phyloP scores from a whole-genome alignment of 1,140 invertebrate genomes.

The Drosophila triauraria region DNA sequence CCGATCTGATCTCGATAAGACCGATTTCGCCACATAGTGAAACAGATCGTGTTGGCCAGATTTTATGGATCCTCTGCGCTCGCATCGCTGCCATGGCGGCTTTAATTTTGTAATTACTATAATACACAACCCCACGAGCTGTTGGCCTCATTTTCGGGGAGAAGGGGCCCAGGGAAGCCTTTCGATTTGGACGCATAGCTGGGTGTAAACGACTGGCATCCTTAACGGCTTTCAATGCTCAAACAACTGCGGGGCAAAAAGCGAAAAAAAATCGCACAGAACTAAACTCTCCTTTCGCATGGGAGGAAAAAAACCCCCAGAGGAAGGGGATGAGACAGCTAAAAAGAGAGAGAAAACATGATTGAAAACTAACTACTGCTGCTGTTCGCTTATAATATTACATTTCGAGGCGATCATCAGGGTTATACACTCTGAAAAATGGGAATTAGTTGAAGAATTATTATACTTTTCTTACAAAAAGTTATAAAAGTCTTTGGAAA shows the following conservation, averaged over 20 bases:
- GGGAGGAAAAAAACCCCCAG: conserved; percentile 11
- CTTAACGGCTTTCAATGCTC: conserved; percentile 68
- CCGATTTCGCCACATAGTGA: conserved; percentile 34
- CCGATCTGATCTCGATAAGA: conserved; percentile 26
- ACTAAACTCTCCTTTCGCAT: conserved; percentile 39
- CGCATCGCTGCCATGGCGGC: conserved; percentile 21
- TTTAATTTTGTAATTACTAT: conserved; percentile 80
- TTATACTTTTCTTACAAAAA: too few relatives aligned
- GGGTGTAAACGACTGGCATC: conserved; percentile 66
- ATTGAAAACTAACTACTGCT: conserved; percentile 81
- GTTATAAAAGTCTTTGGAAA: too few relatives aligned
- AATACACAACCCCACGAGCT: conserved; percentile 68
- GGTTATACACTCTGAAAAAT: conserved; percentile 5
- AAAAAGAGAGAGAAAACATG: conserved; percentile 24
- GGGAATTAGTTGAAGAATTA: background rate
- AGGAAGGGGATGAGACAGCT: conserved; percentile 20
- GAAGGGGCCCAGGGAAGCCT: conserved; percentile 20
- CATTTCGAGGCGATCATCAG: conserved; percentile 55
- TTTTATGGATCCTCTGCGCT: conserved; percentile 33
- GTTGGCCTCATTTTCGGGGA: conserved; percentile 6
- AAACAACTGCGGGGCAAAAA: conserved; percentile 70
- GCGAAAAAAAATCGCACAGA: conserved; percentile 16
- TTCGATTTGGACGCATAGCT: conserved; percentile 47
- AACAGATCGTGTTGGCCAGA: conserved; percentile 48
- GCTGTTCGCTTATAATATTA: conserved; percentile 73